Evolutionary conservation across 2,113 vertebrate species (phyloP).

Genomic region (Podarcis raffonei): DNA sequence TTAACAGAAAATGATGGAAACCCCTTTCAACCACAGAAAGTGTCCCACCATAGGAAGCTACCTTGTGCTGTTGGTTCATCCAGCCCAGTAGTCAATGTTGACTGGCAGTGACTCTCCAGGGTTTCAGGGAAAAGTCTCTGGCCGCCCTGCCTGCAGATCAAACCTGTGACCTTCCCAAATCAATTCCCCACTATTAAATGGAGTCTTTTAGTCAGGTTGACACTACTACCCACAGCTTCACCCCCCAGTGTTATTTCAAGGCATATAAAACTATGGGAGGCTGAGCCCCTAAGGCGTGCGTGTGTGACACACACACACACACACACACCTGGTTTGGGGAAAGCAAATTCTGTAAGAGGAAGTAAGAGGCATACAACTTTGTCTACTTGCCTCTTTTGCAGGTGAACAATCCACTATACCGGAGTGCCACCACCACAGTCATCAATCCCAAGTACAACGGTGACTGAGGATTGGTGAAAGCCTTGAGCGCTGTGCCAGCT

Average conservation of each 20-base stretch:
- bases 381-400: conserved; percentile 32
- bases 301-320: too few species aligned
- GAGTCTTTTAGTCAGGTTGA: not conserved
- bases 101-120: too few species aligned
- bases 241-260: not conserved
- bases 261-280: not conserved
- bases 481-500: not conserved
- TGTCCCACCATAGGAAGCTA: not conserved
- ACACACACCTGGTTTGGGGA: not conserved
- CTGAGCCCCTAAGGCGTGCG: not conserved
- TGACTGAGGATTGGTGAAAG: not conserved
- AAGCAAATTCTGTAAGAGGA: not conserved
- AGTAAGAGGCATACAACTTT: not conserved
- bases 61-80: too few species aligned
- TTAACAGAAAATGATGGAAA: not conserved
- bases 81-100: too few species aligned
- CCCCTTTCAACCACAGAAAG: not conserved
- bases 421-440: conserved; percentile 75
- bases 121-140: too few species aligned
- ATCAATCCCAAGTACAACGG: conserved; percentile 71
- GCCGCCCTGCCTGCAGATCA: too few species aligned
- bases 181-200: too few species aligned
- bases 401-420: conserved; percentile 78
- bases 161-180: too few species aligned
- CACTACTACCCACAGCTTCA: not conserved